Percentiles rank a stretch among this genome's conserved stretches.
These are phyloP conservation scores for Cyprinodon variegatus DNA, from an alignment of 2,113 vertebrate species.

Conservation along the genomic window DNA sequence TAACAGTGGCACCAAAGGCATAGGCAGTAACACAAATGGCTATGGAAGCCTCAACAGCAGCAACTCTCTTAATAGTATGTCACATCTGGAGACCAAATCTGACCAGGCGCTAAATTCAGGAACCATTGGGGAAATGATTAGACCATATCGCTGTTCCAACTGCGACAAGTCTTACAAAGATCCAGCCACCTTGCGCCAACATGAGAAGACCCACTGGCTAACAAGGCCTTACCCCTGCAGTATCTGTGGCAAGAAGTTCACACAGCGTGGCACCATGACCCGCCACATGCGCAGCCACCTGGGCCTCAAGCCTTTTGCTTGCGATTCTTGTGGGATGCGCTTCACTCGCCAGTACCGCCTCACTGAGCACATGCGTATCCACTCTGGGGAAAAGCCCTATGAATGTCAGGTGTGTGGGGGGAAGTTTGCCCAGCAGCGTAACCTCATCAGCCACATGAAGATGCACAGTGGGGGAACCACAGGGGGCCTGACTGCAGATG, in stretches of 20 bases:
- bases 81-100: slow-evolving; percentile 85
- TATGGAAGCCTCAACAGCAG: slow-evolving; percentile 64
- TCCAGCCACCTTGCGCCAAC: slow-evolving; percentile 94
- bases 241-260: slow-evolving; percentile 99
- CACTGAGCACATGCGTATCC: slow-evolving; percentile 99
- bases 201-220: slow-evolving; percentile 99
- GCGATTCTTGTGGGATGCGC: slow-evolving; percentile 97
- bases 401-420: slow-evolving; percentile 98
- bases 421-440: slow-evolving; percentile 99
- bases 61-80: slow-evolving; percentile 64
- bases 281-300: slow-evolving; percentile 99
- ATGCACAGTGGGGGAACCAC: slow-evolving; percentile 89
- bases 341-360: slow-evolving; percentile 99
- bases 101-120: slow-evolving; percentile 76
- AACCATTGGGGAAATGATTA: slow-evolving; percentile 86
- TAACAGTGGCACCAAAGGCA: slow-evolving; percentile 67
- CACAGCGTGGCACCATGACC: slow-evolving; percentile 99
- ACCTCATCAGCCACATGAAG: slow-evolving; percentile 99
- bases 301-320: slow-evolving; percentile 97
- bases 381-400: slow-evolving; percentile 98
- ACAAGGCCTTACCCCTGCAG: slow-evolving; percentile 97
- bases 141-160: slow-evolving; percentile 93
- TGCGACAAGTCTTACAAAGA: slow-evolving; percentile 99
- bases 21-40: slow-evolving; percentile 67
- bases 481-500: slow-evolving; percentile 79